phyloP scores from a whole-genome alignment of 2,888 invertebrate species.

The Chirona hameri region DNA sequence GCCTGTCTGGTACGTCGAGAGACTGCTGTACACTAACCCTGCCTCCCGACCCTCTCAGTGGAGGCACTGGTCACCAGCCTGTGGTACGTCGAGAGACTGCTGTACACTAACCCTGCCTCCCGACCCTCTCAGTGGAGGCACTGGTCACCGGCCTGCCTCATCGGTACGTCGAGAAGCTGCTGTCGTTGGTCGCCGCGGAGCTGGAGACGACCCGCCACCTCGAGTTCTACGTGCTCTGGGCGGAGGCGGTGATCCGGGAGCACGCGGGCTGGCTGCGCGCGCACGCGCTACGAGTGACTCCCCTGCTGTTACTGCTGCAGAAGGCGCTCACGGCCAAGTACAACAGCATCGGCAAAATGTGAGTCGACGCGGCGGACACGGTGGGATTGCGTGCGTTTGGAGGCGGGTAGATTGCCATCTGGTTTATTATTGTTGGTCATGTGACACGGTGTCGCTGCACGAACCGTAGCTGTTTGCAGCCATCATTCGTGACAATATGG shows the following conservation, averaged over 20 bases:
- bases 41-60: no score
- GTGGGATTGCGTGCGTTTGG: no score
- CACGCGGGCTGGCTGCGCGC: constrained; percentile 56
- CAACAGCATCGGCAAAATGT: constrained; percentile 80
- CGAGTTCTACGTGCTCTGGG: constrained; percentile 84
- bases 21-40: no score
- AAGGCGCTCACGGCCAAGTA: constrained; percentile 74
- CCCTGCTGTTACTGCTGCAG: constrained; percentile 67
- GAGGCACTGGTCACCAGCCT: no score
- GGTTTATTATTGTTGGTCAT: no score
- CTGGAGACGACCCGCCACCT: constrained; percentile 76
- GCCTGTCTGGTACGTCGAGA: no score
- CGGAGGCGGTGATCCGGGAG: constrained; percentile 61
- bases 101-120: not conserved
- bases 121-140: constrained; percentile 63
- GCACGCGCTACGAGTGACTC: constrained; percentile 56
- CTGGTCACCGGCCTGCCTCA: constrained; percentile 66
- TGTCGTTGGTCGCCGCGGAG: constrained; percentile 65
- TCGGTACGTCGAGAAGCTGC: constrained; percentile 68
- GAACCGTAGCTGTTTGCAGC: no score
- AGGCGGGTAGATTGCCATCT: no score
- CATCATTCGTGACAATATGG: no score
- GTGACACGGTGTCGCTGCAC: no score
- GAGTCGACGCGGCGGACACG: no score
- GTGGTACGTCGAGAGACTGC: constrained; percentile 35